Conservation (phyloP, 2,797 vertebrate species). For the Enteromius trimaculatus region DNA sequence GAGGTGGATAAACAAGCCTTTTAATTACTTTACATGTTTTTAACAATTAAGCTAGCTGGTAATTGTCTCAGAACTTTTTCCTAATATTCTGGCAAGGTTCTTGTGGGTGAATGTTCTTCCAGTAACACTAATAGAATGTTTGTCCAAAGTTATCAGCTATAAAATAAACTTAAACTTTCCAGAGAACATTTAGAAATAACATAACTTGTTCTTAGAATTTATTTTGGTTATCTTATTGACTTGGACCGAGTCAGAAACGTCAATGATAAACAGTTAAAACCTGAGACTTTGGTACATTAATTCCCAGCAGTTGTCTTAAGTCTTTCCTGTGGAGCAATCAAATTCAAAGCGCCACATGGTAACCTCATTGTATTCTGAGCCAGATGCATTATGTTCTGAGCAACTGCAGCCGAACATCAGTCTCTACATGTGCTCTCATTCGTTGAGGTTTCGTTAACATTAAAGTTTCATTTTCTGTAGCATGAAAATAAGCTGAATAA, state of each 20-base stretch:
- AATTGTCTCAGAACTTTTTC: background rate
- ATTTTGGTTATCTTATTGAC: background rate
- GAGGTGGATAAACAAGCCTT: background rate
- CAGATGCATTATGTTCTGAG: conserved; percentile 8
- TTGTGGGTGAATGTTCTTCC: background rate
- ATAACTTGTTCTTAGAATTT: background rate
- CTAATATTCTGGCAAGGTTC: background rate
- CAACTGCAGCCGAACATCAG: background rate
- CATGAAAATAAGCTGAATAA: background rate
- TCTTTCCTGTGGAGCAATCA: background rate
- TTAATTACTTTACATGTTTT: background rate
- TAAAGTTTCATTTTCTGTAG: background rate
- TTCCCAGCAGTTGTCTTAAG: background rate
- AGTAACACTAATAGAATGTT: background rate
- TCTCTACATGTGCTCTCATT: background rate
- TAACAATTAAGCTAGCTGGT: background rate
- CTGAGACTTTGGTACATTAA: background rate
- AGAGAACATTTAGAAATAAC: background rate
- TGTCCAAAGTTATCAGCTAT: background rate
- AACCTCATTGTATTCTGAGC: conserved; percentile 4
- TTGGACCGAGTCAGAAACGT: no score
- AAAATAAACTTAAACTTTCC: background rate
- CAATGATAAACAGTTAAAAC: background rate
- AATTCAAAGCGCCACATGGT: background rate
- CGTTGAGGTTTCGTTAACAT: background rate